Conservation (phyloP, 2,113 vertebrate species). For the Coptodon rendalli region DNA sequence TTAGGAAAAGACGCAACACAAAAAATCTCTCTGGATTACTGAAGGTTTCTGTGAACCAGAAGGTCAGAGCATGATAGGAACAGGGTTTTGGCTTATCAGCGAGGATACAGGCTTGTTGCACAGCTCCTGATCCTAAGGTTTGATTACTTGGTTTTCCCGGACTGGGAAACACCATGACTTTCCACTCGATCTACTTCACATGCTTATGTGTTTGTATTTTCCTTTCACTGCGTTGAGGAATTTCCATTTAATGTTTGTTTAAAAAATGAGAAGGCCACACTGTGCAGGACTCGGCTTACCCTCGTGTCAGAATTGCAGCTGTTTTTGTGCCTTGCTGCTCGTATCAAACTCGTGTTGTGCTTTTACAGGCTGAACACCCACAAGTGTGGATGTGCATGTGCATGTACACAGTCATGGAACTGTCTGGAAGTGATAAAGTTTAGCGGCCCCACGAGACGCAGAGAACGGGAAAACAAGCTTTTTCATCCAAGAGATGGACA, state of each 20-base stretch:
- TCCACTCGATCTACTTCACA: constrained; percentile 21
- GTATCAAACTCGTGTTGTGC: not conserved
- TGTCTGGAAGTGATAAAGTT: constrained; percentile 28
- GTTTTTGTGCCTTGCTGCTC: constrained; percentile 2
- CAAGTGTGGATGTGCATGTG: not conserved
- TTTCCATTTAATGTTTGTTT: constrained; percentile 50
- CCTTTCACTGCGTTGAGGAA: constrained; percentile 34
- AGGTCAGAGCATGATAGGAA: not conserved
- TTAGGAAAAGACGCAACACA: not conserved
- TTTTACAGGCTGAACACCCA: not conserved
- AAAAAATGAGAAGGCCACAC: constrained; percentile 40
- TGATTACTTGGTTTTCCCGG: constrained; percentile 31
- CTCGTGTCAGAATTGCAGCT: not conserved
- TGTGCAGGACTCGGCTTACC: not conserved
- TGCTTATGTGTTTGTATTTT: constrained; percentile 39
- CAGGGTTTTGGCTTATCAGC: constrained; percentile 40
- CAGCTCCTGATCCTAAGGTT: constrained; percentile 18
- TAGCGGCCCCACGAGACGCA: not conserved
- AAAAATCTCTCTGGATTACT: not conserved
- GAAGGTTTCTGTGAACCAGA: not conserved
- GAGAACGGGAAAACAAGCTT: constrained; percentile 3
- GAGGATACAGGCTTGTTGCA: constrained; percentile 52
- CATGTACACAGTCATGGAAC: not conserved
- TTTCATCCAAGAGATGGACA: constrained; percentile 5
- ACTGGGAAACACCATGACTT: constrained; percentile 29